These are phyloP conservation scores for Helicolenus hilgendorfi DNA, from an alignment of 2,797 vertebrate species.

Conservation along the genomic window DNA sequence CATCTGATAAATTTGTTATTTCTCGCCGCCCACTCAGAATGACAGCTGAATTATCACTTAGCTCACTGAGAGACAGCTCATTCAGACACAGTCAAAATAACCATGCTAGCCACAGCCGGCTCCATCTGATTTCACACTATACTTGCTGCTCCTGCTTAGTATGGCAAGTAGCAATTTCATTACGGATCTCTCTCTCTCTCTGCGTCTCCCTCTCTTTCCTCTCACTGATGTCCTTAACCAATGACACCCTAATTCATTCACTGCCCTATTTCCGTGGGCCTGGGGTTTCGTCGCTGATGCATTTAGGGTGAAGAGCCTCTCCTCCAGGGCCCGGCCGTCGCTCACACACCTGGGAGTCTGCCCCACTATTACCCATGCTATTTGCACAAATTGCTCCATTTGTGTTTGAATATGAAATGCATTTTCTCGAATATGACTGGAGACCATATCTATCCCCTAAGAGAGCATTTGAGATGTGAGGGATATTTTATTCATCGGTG, in stretches of 20 bases:
- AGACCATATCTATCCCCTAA: constrained; percentile 45
- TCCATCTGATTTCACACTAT: constrained; percentile 62
- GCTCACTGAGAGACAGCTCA: constrained; percentile 64
- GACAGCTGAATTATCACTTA: constrained; percentile 76
- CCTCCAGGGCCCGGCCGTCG: constrained; percentile 47
- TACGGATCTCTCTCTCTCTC: constrained; percentile 31
- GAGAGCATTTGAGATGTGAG: constrained; percentile 48
- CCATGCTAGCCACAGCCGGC: constrained; percentile 43
- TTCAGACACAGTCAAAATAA: constrained; percentile 62
- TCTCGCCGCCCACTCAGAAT: constrained; percentile 27
- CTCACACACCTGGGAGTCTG: constrained; percentile 77
- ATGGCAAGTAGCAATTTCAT: constrained; percentile 67
- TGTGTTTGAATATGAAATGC: constrained; percentile 85
- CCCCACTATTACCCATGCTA: constrained; percentile 77
- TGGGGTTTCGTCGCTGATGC: constrained; percentile 60
- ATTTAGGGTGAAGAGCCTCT: constrained; percentile 76
- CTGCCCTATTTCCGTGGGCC: constrained; percentile 67
- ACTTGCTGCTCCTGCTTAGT: constrained; percentile 62
- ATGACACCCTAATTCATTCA: constrained; percentile 80
- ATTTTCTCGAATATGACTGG: constrained; percentile 63
- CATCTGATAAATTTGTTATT: constrained; percentile 42
- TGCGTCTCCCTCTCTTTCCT: constrained; percentile 17
- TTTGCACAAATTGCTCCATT: constrained; percentile 89
- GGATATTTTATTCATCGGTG: constrained; percentile 56
- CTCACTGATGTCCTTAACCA: constrained; percentile 78